Conservation (phyloP, 2,113 vertebrate species). For the Clupea harengus region DNA sequence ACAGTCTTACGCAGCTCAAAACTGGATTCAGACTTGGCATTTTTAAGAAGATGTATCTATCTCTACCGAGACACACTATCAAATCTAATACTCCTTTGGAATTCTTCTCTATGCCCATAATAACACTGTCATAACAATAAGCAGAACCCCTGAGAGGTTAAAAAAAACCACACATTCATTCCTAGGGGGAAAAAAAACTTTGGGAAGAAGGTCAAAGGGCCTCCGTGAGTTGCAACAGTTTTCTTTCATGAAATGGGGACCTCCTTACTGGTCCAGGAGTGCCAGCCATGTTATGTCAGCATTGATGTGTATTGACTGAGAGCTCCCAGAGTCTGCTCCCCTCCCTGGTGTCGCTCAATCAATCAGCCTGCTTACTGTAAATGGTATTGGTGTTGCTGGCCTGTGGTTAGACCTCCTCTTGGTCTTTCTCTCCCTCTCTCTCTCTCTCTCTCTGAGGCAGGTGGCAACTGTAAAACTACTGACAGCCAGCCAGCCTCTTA, state of each 20-base stretch:
- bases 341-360: slow-evolving; percentile 28
- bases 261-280: not conserved
- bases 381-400: slow-evolving; percentile 32
- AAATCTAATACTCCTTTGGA: not conserved
- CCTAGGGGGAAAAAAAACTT: not conserved
- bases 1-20: not conserved
- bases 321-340: slow-evolving; percentile 11
- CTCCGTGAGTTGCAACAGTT: slow-evolving; percentile 10
- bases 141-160: not conserved
- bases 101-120: not conserved
- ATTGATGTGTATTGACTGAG: slow-evolving; percentile 43
- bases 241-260: not conserved
- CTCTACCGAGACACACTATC: not conserved
- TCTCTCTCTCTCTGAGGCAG: slow-evolving; percentile 25
- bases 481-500: not conserved
- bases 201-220: not conserved
- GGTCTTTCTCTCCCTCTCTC: slow-evolving; percentile 29
- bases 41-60: not conserved
- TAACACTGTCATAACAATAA: not conserved
- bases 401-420: slow-evolving; percentile 36
- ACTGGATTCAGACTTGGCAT: not conserved
- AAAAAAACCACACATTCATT: not conserved
- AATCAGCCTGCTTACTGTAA: slow-evolving; percentile 32
- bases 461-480: not conserved
- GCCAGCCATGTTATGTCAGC: slow-evolving; percentile 31